These are phyloP conservation scores for Minunthozetes semirufus DNA, from an alignment of 2,888 invertebrate species.

Conservation along the genomic window DNA sequence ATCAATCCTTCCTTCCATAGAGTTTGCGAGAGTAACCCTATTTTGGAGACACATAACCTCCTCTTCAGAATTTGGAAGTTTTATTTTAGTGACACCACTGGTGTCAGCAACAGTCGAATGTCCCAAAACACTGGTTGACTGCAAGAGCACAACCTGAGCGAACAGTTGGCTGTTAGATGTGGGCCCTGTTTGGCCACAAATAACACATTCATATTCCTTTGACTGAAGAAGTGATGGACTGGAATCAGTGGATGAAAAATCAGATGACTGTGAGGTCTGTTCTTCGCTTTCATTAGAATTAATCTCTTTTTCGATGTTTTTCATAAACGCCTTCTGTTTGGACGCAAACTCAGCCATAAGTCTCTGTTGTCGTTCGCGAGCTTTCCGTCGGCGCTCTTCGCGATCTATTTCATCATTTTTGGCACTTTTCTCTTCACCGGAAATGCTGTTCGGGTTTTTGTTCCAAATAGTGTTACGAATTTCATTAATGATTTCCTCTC, in stretches of 20 bases:
- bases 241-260: background rate
- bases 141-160: conserved; percentile 79
- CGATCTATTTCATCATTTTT: conserved; percentile 28
- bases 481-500: conserved; percentile 56
- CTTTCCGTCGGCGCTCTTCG: conserved; percentile 57
- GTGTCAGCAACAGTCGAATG: conserved; percentile 22
- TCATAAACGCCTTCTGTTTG: conserved; percentile 84
- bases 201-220: conserved; percentile 86
- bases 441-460: conserved; percentile 31
- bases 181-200: conserved; percentile 82
- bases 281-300: background rate
- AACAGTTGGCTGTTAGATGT: conserved; percentile 75
- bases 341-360: conserved; percentile 88
- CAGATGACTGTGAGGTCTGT: background rate
- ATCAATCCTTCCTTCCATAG: conserved; percentile 69
- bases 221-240: conserved; percentile 7
- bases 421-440: conserved; percentile 48
- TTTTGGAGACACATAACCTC: conserved; percentile 15
- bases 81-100: background rate
- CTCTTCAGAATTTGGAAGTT: conserved; percentile 22
- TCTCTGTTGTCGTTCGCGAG: conserved; percentile 81
- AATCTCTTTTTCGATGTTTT: conserved; percentile 51
- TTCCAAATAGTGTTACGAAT: conserved; percentile 72
- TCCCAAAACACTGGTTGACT: conserved; percentile 64
- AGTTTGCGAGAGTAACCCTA: conserved; percentile 45